Evolutionary conservation across 1,140 invertebrate species (phyloP).

Genomic region (Drosophila subpulchrella): DNA sequence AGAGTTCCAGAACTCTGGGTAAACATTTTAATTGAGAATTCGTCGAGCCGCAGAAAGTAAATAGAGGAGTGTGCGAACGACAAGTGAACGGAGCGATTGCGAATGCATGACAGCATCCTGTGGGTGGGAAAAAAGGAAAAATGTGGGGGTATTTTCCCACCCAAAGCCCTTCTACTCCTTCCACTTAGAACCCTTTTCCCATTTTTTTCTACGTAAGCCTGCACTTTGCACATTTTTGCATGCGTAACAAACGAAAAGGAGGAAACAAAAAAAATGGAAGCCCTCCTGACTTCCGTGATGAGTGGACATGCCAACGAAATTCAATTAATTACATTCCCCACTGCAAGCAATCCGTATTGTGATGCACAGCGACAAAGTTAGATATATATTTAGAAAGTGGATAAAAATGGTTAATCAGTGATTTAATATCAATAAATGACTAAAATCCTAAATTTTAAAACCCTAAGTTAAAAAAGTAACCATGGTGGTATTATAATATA

Average conservation of each 20-base stretch:
- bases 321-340: conserved; percentile 76
- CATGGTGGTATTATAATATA: too few relatives aligned
- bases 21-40: conserved; percentile 81
- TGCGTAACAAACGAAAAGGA: conserved; percentile 52
- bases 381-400: too few relatives aligned
- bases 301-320: conserved; percentile 56
- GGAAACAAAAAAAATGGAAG: background rate
- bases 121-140: background rate
- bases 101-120: conserved; percentile 36
- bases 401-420: too few relatives aligned
- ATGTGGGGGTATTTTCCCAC: background rate
- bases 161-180: background rate
- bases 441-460: too few relatives aligned
- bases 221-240: conserved; percentile 62
- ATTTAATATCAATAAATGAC: too few relatives aligned
- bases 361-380: background rate
- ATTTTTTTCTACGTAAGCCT: conserved; percentile 58
- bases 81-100: conserved; percentile 49
- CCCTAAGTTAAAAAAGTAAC: too few relatives aligned
- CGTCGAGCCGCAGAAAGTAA: conserved; percentile 71
- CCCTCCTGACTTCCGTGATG: background rate
- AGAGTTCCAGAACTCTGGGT: conserved; percentile 30
- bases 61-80: conserved; percentile 67
- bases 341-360: background rate
- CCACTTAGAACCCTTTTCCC: conserved; percentile 54